A percentile compares a stretch with the other conserved stretches of the same genome.
phyloP scores from a whole-genome alignment of 2,888 invertebrate genomes.

The Dermolepida albohirtum region DNA sequence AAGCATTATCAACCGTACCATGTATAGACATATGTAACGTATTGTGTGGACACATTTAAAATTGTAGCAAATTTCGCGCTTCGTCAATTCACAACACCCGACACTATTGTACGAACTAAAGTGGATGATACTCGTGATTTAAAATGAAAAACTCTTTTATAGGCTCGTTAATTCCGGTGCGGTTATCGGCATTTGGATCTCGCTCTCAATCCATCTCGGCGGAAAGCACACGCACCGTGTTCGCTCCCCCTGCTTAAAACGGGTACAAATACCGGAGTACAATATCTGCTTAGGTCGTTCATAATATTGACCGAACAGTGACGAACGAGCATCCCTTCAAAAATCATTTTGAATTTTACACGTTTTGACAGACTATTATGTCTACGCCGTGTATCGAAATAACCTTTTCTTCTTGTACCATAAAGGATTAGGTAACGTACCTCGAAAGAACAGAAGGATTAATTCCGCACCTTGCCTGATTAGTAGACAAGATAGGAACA shows the following conservation, averaged over 20 bases:
- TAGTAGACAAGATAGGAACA: constrained; percentile 5
- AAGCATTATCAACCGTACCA: no score
- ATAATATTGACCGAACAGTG: background rate
- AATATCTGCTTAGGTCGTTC: constrained; percentile 2
- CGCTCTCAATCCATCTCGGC: constrained; percentile 49
- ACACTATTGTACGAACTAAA: constrained; percentile 51
- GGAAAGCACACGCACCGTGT: constrained; percentile 1
- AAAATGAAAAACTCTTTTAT: constrained; percentile 56
- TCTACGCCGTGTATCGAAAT: constrained; percentile 20
- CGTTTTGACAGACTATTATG: constrained; percentile 38
- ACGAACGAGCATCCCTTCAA: constrained; percentile 2
- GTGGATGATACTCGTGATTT: constrained; percentile 56
- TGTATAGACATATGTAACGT: background rate
- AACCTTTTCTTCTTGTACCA: constrained; percentile 1
- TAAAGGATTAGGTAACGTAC: constrained; percentile 28
- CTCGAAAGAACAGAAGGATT: constrained; percentile 7
- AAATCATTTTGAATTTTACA: constrained; percentile 24
- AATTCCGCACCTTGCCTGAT: constrained; percentile 3
- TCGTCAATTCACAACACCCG: constrained; percentile 14
- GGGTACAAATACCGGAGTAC: constrained; percentile 23
- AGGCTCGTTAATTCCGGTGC: constrained; percentile 53
- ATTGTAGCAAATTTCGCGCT: constrained; percentile 12
- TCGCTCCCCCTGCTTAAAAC: constrained; percentile 23
- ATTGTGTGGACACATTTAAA: constrained; percentile 22
- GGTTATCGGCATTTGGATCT: constrained; percentile 52